Evolutionary conservation across 1,140 invertebrate genomes (phyloP), one percentile per base, ranked within the genome.

Genomic region (Drosophila neocordata): DNA sequence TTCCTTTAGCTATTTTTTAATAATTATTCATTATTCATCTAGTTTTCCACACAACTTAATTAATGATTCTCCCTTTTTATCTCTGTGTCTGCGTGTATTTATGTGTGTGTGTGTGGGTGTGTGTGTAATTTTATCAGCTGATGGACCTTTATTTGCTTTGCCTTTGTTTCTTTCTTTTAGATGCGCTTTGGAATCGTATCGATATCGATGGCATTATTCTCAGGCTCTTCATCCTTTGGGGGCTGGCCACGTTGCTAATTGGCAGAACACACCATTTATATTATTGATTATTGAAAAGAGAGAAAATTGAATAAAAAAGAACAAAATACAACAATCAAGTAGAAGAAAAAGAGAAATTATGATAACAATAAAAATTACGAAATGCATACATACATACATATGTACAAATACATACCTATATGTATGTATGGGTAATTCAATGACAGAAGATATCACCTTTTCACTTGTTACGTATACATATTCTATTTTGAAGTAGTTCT

Each of bases 121-220:
- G 35, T 61, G 41, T 51, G 66, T 69, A 7, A 73, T 20, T 73
- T 76, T 71, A 65, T 60, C 78, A 67, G 78, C 78, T 84, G 61
- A 83, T 67, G 63, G 27, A 65, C 55, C 41, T 61, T 18, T 13
- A 8, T 22, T 61, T 61, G 13, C 22, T 48, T 58, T 24, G 57
- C 18, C n/a, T 59, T 18, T 34, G 9, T 13, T 6, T 22, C 27
- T 27, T 38, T 13, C 9, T 48, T 73, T 89, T 90, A 90, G 67
- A 90, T 84, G 65, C 88, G 81, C 71, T 90, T 90, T 77, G 87
- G 87, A 80, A 90, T 87, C 64, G 87, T 90, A 64, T 90, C 87
- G 65, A 80, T 88, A 64, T 90, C 87, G 71, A 80, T 77, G 72
- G 88, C 71, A 89, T 89, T 90, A 66, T 88, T 90, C 68, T 90